These are phyloP conservation scores for Loripinus fragilis DNA, from an alignment of 2,888 invertebrate genomes.

Conservation along the genomic window DNA sequence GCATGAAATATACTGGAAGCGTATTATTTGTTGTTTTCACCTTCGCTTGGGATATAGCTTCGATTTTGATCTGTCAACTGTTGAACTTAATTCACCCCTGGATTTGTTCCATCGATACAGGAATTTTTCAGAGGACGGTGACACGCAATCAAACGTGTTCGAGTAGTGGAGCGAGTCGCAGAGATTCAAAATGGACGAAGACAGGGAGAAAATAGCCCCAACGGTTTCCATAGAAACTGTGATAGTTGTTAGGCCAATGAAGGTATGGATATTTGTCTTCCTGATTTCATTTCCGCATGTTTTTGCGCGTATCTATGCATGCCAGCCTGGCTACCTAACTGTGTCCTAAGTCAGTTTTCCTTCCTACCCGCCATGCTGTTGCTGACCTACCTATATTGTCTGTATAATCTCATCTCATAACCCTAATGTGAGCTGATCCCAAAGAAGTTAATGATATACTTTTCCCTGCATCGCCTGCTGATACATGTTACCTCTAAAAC, in stretches of 20 bases:
- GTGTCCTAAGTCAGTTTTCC: no score
- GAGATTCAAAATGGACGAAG: slow-evolving; percentile 3
- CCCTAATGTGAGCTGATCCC: no score
- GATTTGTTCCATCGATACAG: neutral
- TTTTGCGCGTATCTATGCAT: no score
- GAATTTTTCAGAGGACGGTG: no score
- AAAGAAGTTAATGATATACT: no score
- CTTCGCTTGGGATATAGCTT: neutral
- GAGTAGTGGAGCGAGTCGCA: neutral
- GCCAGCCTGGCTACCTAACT: no score
- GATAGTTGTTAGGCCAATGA: slow-evolving; percentile 83
- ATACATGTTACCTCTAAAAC: no score
- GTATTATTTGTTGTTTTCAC: neutral
- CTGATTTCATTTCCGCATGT: no score
- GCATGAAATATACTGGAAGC: slow-evolving; percentile 13
- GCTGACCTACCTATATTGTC: no score
- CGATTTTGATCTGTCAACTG: neutral
- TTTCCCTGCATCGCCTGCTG: no score
- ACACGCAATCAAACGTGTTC: neutral
- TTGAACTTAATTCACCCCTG: slow-evolving; percentile 6
- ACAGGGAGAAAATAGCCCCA: slow-evolving; percentile 66
- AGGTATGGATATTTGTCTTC: slow-evolving; percentile 74
- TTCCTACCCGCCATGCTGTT: no score
- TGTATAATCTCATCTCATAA: no score
- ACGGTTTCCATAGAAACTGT: slow-evolving; percentile 76